Conservation (phyloP, 1,140 invertebrate genomes). For the Lordiphosa collinella region DNA sequence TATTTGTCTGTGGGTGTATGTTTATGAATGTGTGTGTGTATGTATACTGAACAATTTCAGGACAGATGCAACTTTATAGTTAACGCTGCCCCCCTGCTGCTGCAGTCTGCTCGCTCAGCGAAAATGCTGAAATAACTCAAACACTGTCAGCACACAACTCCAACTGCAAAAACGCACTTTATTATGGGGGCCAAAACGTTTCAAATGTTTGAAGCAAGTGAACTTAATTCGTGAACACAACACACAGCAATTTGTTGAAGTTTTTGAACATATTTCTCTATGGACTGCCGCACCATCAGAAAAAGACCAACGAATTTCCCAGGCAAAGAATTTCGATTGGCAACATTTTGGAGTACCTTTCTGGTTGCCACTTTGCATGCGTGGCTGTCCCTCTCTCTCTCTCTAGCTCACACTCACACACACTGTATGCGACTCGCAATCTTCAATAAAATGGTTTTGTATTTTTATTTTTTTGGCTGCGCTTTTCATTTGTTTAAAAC, state of each 20-base stretch:
- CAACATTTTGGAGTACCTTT: slow-evolving; percentile 72
- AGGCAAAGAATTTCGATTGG: slow-evolving; percentile 63
- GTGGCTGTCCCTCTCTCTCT: not conserved
- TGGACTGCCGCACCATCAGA: slow-evolving; percentile 27
- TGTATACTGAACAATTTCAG: slow-evolving; percentile 36
- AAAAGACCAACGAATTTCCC: slow-evolving; percentile 16
- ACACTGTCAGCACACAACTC: slow-evolving; percentile 34
- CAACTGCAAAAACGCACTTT: slow-evolving; percentile 58
- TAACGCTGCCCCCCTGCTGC: slow-evolving; percentile 2
- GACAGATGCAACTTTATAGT: slow-evolving; percentile 42
- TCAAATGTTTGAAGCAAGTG: slow-evolving; percentile 59
- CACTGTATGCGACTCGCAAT: slow-evolving; percentile 58
- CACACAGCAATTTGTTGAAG: slow-evolving; percentile 18
- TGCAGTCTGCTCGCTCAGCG: slow-evolving; percentile 15
- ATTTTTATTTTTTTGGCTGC: slow-evolving; percentile 65
- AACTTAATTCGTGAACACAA: slow-evolving; percentile 66
- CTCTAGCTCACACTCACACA: not conserved
- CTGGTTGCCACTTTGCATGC: slow-evolving; percentile 33
- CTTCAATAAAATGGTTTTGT: slow-evolving; percentile 71
- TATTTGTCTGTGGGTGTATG: slow-evolving; percentile 8
- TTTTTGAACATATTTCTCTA: not conserved
- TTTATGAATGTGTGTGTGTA: slow-evolving; percentile 1
- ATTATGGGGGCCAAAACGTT: slow-evolving; percentile 59
- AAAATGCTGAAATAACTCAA: slow-evolving; percentile 55
- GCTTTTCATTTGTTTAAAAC: slow-evolving; percentile 74